Conservation (phyloP, 2,113 vertebrate species). For the Percopsis transmontana region DNA sequence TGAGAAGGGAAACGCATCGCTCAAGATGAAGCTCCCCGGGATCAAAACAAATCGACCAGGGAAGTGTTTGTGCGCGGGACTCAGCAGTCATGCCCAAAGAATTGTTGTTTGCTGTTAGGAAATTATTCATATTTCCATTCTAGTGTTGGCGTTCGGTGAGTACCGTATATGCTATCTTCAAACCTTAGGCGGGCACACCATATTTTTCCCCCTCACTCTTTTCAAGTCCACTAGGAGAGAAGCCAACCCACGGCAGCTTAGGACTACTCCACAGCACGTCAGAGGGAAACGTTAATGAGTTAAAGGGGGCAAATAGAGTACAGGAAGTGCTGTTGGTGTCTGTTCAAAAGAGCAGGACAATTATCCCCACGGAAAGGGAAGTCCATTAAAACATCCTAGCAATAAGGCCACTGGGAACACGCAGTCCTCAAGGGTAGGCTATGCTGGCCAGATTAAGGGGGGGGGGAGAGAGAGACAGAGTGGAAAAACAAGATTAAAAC, state of each 20-base stretch:
- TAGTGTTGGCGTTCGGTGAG: conserved; percentile 48
- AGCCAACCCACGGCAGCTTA: conserved; percentile 40
- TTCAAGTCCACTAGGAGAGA: conserved; percentile 25
- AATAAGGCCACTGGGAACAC: conserved; percentile 13
- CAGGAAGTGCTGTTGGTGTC: conserved; percentile 17
- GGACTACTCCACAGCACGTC: conserved; percentile 44
- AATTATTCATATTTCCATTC: conserved; percentile 53
- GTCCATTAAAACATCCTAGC: neutral
- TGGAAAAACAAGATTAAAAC: conserved; percentile 35
- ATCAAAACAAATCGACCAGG: neutral
- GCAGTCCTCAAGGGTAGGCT: conserved; percentile 12
- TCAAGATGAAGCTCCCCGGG: conserved; percentile 12
- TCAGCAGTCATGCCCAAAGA: conserved; percentile 61
- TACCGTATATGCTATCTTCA: conserved; percentile 22
- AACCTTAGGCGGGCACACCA: conserved; percentile 15
- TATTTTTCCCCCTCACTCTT: conserved; percentile 35
- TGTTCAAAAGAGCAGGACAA: conserved; percentile 14
- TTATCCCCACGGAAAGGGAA: conserved; percentile 1
- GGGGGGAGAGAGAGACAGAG: neutral
- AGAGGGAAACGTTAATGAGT: conserved; percentile 35
- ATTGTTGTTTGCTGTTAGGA: conserved; percentile 62
- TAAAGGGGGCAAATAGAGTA: conserved; percentile 24
- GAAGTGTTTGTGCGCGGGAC: conserved; percentile 39
- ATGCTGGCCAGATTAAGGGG: neutral
- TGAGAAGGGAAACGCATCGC: conserved; percentile 18